These are phyloP conservation scores for Zootermopsis nevadensis DNA, from an alignment of 2,888 invertebrate genomes.

Conservation along the genomic window DNA sequence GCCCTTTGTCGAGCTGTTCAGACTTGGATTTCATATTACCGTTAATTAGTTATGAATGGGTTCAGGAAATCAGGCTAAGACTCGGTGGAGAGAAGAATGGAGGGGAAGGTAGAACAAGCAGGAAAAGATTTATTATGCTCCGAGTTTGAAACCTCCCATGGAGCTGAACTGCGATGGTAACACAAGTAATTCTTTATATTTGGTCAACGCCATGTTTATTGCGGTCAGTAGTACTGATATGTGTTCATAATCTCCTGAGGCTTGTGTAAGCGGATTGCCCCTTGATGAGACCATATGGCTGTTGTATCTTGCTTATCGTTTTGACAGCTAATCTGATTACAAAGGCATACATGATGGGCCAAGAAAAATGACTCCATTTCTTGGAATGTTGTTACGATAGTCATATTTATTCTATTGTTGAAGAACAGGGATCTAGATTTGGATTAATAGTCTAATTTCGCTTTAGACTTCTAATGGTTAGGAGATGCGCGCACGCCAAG, in stretches of 20 bases:
- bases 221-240: conserved; percentile 4
- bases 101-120: not conserved
- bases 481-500: no score
- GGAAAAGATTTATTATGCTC: not conserved
- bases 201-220: not conserved
- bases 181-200: conserved; percentile 23
- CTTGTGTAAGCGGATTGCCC: not conserved
- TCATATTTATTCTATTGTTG: conserved; percentile 5
- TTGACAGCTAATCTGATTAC: conserved; percentile 16
- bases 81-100: no score
- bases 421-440: no score
- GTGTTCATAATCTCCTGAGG: not conserved
- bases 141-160: conserved; percentile 1
- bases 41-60: no score
- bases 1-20: no score
- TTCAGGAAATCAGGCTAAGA: no score
- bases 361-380: conserved; percentile 19
- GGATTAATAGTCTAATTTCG: no score
- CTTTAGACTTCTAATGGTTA: not conserved
- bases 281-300: conserved; percentile 21
- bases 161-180: not conserved
- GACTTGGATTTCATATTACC: no score
- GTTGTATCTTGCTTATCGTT: conserved; percentile 6
- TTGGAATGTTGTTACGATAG: not conserved
- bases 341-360: not conserved